phyloP scores from a whole-genome alignment of 2,797 vertebrate genomes.

The Esox masquinongy region DNA sequence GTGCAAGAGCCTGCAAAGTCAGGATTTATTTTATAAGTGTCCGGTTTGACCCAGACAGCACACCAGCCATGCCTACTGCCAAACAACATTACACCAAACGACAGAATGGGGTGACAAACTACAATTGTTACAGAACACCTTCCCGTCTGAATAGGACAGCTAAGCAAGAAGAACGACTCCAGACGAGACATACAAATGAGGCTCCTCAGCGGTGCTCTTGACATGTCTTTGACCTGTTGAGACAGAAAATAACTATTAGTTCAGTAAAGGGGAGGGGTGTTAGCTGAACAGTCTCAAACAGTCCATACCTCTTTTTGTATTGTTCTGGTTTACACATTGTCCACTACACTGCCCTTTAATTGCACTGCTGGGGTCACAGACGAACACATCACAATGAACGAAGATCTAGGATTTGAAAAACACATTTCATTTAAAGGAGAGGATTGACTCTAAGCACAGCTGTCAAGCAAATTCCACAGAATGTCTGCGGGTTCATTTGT shows the following conservation, averaged over 20 bases:
- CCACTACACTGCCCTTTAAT: conserved; percentile 57
- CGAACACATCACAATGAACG: conserved; percentile 77
- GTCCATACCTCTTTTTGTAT: conserved; percentile 39
- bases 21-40: neutral
- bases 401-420: conserved; percentile 65
- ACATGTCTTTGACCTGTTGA: conserved; percentile 56
- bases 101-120: neutral
- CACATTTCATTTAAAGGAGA: no score
- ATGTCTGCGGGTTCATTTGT: no score
- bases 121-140: neutral
- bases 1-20: no score
- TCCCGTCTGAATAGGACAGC: neutral
- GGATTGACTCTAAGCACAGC: neutral
- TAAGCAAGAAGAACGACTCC: conserved; percentile 56
- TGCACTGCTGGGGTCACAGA: conserved; percentile 70
- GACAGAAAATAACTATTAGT: neutral
- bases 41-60: neutral
- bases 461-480: neutral
- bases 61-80: neutral
- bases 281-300: neutral
- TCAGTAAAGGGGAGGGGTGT: neutral
- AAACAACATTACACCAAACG: neutral
- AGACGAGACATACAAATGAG: conserved; percentile 51
- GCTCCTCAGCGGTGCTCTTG: neutral
- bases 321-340: conserved; percentile 54